Base-by-base conservation (phyloP, 2,797 vertebrate genomes). In the Balearica regulorum region DNA sequence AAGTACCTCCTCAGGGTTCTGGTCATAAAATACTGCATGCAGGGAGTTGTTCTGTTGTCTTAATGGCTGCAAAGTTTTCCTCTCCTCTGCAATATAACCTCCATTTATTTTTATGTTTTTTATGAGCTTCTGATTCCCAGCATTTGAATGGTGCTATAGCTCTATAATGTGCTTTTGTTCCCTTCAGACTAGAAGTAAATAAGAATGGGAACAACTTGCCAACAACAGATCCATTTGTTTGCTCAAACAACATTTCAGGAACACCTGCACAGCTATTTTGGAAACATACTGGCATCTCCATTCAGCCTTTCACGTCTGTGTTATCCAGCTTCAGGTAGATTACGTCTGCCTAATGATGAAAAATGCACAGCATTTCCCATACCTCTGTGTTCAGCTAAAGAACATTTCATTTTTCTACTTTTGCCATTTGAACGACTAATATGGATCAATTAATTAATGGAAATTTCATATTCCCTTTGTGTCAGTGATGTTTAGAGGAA, bases 141-240 rank as follows among this genome's bases (percentile, higher is more conserved):
- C 18, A 65, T 68, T 58, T 83, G 28, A 95, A 89, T 33, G 29
- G 20, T 71, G 51, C 54, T 90, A 35, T 16, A 84, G 41, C 70
- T 87, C 68, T 49, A 81, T 65, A 76, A 82, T 49, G 28, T 51
- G 13, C 19, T 94, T 97, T 91, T 93, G 58, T 93, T 91, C 73
- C 57, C 66, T 91, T 94, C 72, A 93, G 84, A 96, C 80, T 62
- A 80, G 80, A 94, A 93, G 81, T 65, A 96, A 96, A 75, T 75
- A 95, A 41, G 87, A 91, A 82, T 31, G 7, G 60, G 37, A 85
- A 89, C 9, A 87, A 48, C 46, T 83, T 94, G 87, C 76, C 90
- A 90, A 93, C 48, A 93, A 13, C 20, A 87, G 57, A 89, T 77
- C 20, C 25, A 44, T 60, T 83, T 94, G 77, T 89, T 75, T 95